These are phyloP conservation scores for Enteromius mattozi DNA, from an alignment of 2,797 vertebrate species.

Conservation along the genomic window DNA sequence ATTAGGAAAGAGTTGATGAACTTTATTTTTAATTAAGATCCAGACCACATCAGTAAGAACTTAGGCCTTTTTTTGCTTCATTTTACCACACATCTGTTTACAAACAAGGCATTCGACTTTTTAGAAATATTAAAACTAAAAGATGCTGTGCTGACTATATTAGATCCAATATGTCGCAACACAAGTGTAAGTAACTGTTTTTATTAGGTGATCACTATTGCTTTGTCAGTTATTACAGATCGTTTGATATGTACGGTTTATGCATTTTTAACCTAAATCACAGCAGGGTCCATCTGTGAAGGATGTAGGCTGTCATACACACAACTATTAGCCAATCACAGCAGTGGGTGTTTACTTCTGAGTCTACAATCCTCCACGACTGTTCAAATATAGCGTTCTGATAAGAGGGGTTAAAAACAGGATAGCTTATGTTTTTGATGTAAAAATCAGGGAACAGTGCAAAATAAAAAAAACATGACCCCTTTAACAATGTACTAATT, in stretches of 20 bases:
- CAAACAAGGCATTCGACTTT: too few species aligned
- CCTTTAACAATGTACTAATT: background rate
- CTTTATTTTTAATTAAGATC: background rate
- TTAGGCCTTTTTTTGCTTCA: background rate
- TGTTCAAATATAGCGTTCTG: background rate
- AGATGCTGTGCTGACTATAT: too few species aligned
- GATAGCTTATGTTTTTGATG: background rate
- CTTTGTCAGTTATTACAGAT: background rate
- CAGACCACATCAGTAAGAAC: background rate
- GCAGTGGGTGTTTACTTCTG: background rate
- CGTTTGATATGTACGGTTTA: background rate
- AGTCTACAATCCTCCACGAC: background rate
- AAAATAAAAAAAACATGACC: too few species aligned
- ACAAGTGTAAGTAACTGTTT: background rate
- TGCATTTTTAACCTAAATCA: background rate
- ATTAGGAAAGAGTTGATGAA: background rate
- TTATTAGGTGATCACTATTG: background rate
- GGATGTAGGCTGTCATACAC: background rate
- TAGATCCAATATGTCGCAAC: too few species aligned
- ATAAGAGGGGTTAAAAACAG: background rate
- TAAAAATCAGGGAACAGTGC: background rate
- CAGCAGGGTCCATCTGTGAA: background rate
- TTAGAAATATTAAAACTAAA: too few species aligned
- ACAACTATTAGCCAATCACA: background rate
- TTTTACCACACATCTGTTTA: background rate